phyloP scores from a whole-genome alignment of 1,140 invertebrate genomes.

The Agrypnia vestita region DNA sequence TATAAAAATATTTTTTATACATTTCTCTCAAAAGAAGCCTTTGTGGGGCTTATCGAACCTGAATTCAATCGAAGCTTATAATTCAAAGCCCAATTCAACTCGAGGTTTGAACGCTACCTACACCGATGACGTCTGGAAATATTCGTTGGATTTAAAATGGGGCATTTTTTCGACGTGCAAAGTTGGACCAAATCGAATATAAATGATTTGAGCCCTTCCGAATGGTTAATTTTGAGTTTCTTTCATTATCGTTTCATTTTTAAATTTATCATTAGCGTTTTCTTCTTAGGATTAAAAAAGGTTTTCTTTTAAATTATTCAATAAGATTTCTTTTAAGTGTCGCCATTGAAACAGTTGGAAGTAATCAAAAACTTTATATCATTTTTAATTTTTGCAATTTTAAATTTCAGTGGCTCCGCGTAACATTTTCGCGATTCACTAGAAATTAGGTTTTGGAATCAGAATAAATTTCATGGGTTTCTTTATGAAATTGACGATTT shows the following conservation, averaged over 20 bases:
- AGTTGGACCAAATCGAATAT: not conserved
- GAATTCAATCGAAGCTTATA: constrained; percentile 9
- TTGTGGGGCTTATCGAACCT: not conserved
- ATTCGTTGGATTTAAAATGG: not conserved
- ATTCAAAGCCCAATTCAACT: constrained; percentile 1
- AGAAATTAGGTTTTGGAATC: no score
- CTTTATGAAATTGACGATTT: no score
- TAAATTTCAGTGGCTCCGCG: no score
- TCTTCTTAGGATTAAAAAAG: no score
- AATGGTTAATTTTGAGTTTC: not conserved
- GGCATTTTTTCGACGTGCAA: constrained; percentile 2
- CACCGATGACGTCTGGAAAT: not conserved
- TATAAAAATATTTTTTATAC: not conserved
- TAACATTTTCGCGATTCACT: no score
- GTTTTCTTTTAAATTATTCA: no score
- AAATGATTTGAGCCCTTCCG: not conserved
- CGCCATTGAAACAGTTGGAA: no score
- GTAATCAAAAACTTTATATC: no score
- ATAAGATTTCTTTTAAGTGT: no score
- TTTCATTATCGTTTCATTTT: not conserved
- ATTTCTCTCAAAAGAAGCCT: not conserved
- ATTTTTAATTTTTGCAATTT: no score
- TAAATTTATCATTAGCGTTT: not conserved
- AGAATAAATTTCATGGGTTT: no score
- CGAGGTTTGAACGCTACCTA: not conserved